Percentiles rank a stretch among this genome's conserved stretches.
phyloP scores from a whole-genome alignment of 2,888 invertebrate genomes.

The Alloscopus bannaensis region DNA sequence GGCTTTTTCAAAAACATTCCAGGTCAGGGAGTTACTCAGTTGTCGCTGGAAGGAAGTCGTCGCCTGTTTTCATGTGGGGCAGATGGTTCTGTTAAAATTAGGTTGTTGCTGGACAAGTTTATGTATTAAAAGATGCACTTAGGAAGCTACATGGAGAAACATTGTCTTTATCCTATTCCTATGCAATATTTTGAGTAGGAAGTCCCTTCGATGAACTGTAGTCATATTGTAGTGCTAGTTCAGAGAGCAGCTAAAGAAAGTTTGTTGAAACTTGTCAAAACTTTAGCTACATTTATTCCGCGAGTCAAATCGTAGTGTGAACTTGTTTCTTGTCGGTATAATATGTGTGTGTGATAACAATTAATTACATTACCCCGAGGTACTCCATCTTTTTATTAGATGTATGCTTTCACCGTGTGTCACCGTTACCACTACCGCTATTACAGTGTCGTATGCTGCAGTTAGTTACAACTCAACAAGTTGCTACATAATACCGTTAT shows the following conservation, averaged over 20 bases:
- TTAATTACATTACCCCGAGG: too few relatives aligned
- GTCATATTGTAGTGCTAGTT: slow-evolving; percentile 43
- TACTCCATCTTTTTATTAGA: too few relatives aligned
- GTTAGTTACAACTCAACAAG: too few relatives aligned
- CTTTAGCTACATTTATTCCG: background rate
- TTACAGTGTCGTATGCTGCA: too few relatives aligned
- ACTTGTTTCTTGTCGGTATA: background rate
- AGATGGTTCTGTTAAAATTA: slow-evolving; percentile 98
- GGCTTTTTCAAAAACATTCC: slow-evolving; percentile 96
- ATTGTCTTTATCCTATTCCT: slow-evolving; percentile 21
- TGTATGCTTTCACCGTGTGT: too few relatives aligned
- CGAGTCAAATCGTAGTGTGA: background rate
- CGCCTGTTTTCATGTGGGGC: slow-evolving; percentile 98
- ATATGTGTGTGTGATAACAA: too few relatives aligned
- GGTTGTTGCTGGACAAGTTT: slow-evolving; percentile 87
- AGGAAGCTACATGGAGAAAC: background rate
- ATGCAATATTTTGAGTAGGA: background rate
- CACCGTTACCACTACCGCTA: too few relatives aligned
- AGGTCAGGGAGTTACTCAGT: slow-evolving; percentile 96
- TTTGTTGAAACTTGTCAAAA: background rate
- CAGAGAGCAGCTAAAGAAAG: background rate
- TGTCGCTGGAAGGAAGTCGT: slow-evolving; percentile 91
- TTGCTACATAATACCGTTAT: too few relatives aligned
- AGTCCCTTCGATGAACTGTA: slow-evolving; percentile 22
- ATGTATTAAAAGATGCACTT: slow-evolving; percentile 35